Percentiles rank a stretch among this genome's conserved stretches.
Evolutionary conservation across 2,888 invertebrate species (phyloP).

Genomic region (Mimas tiliae): DNA sequence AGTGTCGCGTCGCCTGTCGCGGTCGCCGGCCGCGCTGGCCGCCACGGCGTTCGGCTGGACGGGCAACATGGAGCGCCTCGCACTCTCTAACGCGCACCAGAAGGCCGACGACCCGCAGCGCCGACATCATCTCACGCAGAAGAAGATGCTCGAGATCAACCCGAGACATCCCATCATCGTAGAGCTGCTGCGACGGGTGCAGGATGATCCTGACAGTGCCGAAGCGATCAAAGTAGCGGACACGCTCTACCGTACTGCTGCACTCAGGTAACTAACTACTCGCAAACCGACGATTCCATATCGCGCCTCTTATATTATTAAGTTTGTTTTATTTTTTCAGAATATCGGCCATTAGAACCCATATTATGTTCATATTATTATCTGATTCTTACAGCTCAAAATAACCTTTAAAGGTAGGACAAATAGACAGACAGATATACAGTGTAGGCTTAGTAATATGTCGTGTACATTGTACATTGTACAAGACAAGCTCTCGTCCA

Average conservation of each 20-base stretch:
- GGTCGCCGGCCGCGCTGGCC: constrained; percentile 97
- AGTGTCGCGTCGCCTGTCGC: constrained; percentile 94
- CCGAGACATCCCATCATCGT: constrained; percentile 97
- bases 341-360: no score
- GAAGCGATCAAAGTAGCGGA: constrained; percentile 88
- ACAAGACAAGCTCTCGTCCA: background rate
- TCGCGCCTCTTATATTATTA: no score
- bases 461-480: no score
- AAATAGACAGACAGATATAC: no score
- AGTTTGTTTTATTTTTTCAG: no score
- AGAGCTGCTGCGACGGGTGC: constrained; percentile 93
- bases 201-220: constrained; percentile 39
- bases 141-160: constrained; percentile 98
- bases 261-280: background rate
- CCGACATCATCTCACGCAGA: constrained; percentile 95
- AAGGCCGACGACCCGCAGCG: constrained; percentile 96
- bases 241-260: constrained; percentile 96
- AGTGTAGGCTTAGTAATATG: no score
- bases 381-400: no score
- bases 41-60: constrained; percentile 99
- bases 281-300: no score
- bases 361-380: no score
- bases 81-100: constrained; percentile 97
- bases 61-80: constrained; percentile 99
- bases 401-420: no score